Base-by-base conservation (phyloP, 2,797 vertebrate species). In the Pseudochaenichthys georgianus region DNA sequence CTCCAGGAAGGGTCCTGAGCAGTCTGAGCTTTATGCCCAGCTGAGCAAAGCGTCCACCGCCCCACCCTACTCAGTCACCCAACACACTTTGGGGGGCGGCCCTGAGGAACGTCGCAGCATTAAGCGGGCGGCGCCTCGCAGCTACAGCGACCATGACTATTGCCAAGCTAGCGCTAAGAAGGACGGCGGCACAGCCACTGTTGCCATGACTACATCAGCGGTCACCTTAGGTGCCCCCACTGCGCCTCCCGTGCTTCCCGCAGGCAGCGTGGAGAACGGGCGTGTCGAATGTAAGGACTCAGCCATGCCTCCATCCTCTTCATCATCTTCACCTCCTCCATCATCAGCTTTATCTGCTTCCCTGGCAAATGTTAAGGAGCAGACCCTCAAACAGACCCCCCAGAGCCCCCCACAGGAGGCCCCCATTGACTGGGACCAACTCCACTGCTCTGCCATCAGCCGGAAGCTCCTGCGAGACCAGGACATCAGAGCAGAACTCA, bases 61-160 rank as follows among this genome's bases (percentile, higher is more conserved):
- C 89, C 95, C 95, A 89, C 94, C 95, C 93, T 90, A 93, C 90
- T 66, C 72, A 17, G 71, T 78, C 65, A 52, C 88, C 81, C 78
- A 85, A 62, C 79, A 77, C 78, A 62, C 75, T 45, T 57, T 69
- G 79, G 84, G 80, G 71, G 91, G 91, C 79, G 94, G 94, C 87
- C 94, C 89, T 68, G 96, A 97, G 94, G 96, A 96, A 92, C 95
- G 95, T 90, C 96, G 95, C 92, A 89, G 94, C 76, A 68, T 78
- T 81, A 98, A 96, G 93, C 94, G 95, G 90, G 93, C 95, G 83
- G 95, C 89, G 84, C 93, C 96, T 79, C 96, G 96, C 80, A 93
- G 96, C 89, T 96, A 98, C 95, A 96, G 98, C 80, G 98, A 99
- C 95, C 98, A 99, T 87, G 98, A 99, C 94, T 99, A 99, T 93